phyloP scores from a whole-genome alignment of 2,113 vertebrate species.

The Cervus canadensis region DNA sequence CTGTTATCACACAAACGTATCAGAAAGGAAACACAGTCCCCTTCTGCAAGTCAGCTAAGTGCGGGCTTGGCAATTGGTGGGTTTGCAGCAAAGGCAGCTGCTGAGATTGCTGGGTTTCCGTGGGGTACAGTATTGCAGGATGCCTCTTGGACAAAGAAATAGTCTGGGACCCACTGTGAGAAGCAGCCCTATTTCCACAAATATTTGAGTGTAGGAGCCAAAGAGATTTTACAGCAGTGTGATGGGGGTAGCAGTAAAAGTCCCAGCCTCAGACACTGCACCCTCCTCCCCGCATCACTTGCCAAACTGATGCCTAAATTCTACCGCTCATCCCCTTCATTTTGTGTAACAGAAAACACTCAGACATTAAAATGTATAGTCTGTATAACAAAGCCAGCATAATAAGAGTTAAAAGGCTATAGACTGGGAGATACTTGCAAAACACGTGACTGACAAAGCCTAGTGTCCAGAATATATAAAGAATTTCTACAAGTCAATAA shows the following conservation, averaged over 20 bases:
- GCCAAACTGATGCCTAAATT: background rate
- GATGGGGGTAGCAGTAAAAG: background rate
- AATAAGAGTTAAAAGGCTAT: background rate
- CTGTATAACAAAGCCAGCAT: background rate
- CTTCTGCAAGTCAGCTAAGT: background rate
- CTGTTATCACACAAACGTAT: background rate
- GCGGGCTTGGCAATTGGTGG: background rate
- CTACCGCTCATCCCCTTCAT: too few species aligned
- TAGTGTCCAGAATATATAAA: background rate
- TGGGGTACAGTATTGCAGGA: accelerated
- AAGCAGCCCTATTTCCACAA: background rate
- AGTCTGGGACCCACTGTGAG: background rate
- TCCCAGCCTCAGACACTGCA: background rate
- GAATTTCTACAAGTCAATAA: background rate
- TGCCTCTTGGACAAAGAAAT: background rate
- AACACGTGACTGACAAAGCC: background rate
- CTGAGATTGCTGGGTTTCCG: background rate
- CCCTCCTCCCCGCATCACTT: background rate
- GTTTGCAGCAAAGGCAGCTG: background rate
- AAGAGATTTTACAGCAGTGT: background rate
- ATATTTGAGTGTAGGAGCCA: background rate
- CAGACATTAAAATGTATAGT: background rate
- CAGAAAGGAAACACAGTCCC: background rate
- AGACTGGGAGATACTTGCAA: background rate
- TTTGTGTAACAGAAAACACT: background rate